Conservation (phyloP, 1,140 invertebrate genomes). For the Heterodera schachtii region DNA sequence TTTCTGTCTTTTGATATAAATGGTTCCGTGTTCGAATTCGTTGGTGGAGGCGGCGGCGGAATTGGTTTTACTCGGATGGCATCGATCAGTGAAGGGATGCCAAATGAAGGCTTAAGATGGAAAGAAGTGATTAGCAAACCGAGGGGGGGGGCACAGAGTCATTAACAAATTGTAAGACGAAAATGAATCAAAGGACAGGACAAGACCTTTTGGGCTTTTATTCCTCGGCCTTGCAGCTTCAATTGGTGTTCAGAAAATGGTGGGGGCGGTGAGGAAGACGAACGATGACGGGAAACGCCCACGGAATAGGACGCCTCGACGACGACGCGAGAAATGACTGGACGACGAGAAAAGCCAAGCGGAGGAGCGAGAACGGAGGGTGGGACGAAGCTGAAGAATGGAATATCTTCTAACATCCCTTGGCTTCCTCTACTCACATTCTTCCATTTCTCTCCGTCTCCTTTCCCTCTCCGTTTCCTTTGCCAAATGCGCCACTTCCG, state of each 20-base stretch:
- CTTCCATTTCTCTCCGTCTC: background rate
- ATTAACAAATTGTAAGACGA: too few relatives aligned
- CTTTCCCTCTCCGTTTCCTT: background rate
- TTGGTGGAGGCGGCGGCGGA: background rate
- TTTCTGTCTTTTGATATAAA: background rate
- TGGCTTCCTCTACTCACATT: background rate
- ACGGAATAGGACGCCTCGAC: slow-evolving; percentile 22
- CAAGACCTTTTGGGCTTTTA: background rate
- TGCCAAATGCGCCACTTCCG: background rate
- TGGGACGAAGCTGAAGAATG: background rate
- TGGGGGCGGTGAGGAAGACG: background rate
- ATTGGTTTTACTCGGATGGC: slow-evolving; percentile 14
- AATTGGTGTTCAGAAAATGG: background rate
- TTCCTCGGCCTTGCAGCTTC: background rate
- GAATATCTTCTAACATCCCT: background rate
- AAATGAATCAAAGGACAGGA: background rate
- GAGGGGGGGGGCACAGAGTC: too few relatives aligned
- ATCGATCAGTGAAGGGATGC: slow-evolving; percentile 22
- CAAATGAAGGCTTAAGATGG: background rate
- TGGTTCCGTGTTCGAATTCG: background rate
- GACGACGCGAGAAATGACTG: slow-evolving; percentile 19
- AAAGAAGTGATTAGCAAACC: too few relatives aligned
- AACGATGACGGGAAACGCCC: background rate
- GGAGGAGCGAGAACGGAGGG: background rate
- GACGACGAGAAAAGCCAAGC: background rate